Base-by-base conservation (phyloP, 1,140 invertebrate species). In the Conus ventricosus region DNA sequence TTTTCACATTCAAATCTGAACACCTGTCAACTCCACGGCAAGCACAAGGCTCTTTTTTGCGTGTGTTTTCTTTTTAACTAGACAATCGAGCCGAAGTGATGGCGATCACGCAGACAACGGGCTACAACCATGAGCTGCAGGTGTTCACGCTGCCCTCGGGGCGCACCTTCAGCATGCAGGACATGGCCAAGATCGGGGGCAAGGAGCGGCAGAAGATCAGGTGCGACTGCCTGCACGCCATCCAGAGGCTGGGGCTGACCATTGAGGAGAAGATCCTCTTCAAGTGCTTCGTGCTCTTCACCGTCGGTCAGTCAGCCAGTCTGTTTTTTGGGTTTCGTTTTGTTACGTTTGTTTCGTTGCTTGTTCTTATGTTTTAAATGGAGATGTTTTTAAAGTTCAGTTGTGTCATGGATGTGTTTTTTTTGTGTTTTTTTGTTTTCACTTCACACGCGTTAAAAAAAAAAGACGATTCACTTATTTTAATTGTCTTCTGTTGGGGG, bases 281-380 rank as follows among this genome's bases (percentile, higher is more conserved):
- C 82, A 84, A 84, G 82, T 84, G 54, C 17, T 17, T 84, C 7
- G 82, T 84, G 23, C 54, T 84, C 23, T 60, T 84, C 82, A 84
- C 82, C 27, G 23, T 60, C 20, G 57, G 82, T 84, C 8, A 63
- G 82, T 84, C 7, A 17, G 8, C 57, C 15, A 2, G 23, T 76
- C 11, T 76, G 27, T 71, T 15, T 60, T 60, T 60, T 60, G 8
- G 15, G 0, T 8, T 8, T 60, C 8, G 57, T 8, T 60, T 15
- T 60, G 57, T 15, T 15, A 60, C 0, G 15, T 4, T 60, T 60
- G 57, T 60, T 60, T 60, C 4, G 8, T 60, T 60, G 8, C 57
- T 60, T 8, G 57, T 60, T 60, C 5, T 60, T 11, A 60, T 60
- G 57, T 60, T 60, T 60, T 15, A 60, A 8, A 11, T 60, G 57